These are phyloP conservation scores for Premnoplex brunnescens DNA, from an alignment of 2,797 vertebrate species.

Conservation along the genomic window DNA sequence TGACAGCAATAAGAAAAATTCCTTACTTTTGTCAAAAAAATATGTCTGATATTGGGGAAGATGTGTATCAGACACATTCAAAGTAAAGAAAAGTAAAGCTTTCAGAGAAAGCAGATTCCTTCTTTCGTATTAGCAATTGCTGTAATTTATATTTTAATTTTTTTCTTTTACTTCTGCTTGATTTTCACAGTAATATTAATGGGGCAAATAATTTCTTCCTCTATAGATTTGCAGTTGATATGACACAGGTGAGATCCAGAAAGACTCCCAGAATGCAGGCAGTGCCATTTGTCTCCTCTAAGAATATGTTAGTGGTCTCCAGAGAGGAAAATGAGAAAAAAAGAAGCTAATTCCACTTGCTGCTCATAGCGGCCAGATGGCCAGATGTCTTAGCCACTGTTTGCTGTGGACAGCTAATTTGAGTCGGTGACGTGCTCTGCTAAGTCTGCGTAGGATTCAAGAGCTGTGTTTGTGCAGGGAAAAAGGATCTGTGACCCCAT, in stretches of 20 bases:
- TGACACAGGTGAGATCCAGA: neutral
- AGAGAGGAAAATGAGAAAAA: neutral
- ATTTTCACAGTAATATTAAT: neutral
- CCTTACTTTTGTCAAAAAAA: neutral
- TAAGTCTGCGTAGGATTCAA: neutral
- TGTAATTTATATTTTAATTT: neutral
- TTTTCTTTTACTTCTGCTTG: neutral
- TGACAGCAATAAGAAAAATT: neutral
- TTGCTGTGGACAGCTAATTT: neutral
- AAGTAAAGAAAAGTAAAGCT: neutral
- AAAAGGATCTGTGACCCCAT: neutral
- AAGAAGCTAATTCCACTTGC: neutral
- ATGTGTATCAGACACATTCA: neutral
- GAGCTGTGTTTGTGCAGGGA: neutral
- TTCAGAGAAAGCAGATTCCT: neutral
- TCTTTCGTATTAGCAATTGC: neutral
- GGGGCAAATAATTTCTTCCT: neutral
- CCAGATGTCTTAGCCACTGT: neutral
- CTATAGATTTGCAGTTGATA: neutral
- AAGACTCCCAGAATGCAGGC: neutral
- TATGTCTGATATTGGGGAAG: neutral
- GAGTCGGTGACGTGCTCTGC: neutral
- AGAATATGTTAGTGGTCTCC: neutral
- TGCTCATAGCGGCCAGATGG: neutral
- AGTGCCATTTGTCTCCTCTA: fast-evolving